Percentiles rank a stretch among this genome's conserved stretches.
Conservation (phyloP, 2,888 invertebrate species). For the Campopleginae sp. region DNA sequence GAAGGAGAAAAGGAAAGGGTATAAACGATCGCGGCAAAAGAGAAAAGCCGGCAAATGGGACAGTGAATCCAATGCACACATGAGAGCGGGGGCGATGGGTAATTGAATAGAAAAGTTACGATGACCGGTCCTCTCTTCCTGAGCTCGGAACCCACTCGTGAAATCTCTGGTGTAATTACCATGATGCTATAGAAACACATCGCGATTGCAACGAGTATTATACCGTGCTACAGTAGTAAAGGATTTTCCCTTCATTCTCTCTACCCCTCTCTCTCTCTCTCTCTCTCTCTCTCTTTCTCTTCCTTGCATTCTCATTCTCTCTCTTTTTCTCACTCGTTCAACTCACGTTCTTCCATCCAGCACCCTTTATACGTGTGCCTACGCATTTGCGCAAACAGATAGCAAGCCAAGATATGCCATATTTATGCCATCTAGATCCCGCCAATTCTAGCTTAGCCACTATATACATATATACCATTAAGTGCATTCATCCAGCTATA, state of each 20-base stretch:
- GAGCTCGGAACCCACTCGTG: constrained; percentile 54
- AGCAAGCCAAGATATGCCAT: constrained; percentile 64
- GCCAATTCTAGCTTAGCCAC: constrained; percentile 44
- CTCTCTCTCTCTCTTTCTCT: background rate
- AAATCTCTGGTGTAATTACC: constrained; percentile 66
- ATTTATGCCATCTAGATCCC: constrained; percentile 69
- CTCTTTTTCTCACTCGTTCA: constrained; percentile 27
- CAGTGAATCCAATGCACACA: constrained; percentile 34
- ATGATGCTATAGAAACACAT: constrained; percentile 60
- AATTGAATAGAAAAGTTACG: constrained; percentile 67
- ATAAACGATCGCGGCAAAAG: constrained; percentile 55
- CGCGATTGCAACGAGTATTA: constrained; percentile 35
- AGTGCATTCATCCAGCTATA: background rate
- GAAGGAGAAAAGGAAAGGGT: background rate
- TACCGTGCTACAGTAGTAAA: constrained; percentile 26
- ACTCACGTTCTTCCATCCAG: constrained; percentile 9
- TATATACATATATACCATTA: constrained; percentile 18
- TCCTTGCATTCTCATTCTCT: constrained; percentile 5
- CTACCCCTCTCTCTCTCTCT: constrained; percentile 5
- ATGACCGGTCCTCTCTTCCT: constrained; percentile 57
- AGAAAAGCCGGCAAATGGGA: constrained; percentile 53
- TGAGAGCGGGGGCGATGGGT: constrained; percentile 40
- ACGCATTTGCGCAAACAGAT: constrained; percentile 66
- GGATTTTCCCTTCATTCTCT: constrained; percentile 52
- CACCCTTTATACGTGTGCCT: constrained; percentile 52